Percentiles rank a stretch among this genome's conserved stretches.
Conservation (phyloP, 2,113 vertebrate species). For the Felis chaus region DNA sequence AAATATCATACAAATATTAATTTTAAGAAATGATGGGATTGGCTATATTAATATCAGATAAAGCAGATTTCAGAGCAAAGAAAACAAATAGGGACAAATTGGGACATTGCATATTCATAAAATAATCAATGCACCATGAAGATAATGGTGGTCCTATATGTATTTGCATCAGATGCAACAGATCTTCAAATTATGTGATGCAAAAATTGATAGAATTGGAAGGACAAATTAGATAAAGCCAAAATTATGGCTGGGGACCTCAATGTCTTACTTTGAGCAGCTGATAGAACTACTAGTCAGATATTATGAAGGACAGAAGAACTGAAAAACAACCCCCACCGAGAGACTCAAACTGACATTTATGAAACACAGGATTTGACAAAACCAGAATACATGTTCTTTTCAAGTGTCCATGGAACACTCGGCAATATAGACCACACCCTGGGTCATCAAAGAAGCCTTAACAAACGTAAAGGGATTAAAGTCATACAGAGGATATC, state of each 20-base stretch:
- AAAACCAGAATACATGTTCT: neutral
- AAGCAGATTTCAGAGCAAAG: neutral
- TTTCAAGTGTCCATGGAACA: neutral
- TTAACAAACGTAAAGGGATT: neutral
- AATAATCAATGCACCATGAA: neutral
- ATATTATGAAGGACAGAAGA: neutral
- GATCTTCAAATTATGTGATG: neutral
- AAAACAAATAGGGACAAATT: neutral
- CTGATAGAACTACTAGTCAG: neutral
- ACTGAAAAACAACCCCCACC: neutral
- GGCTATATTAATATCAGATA: neutral
- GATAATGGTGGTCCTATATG: neutral
- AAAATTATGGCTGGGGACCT: neutral
- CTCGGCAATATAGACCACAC: neutral
- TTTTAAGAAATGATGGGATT: neutral
- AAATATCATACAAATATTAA: neutral
- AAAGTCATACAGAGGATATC: neutral
- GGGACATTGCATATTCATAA: neutral
- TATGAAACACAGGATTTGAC: neutral
- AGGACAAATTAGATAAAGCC: neutral
- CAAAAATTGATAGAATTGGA: neutral
- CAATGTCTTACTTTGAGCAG: neutral
- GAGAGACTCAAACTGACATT: neutral
- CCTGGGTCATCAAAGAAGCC: neutral
- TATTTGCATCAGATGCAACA: neutral